A percentile compares a stretch with the other conserved stretches of the same genome.
Evolutionary conservation across 1,140 invertebrate genomes (phyloP).

Genomic region (Limonius californicus): DNA sequence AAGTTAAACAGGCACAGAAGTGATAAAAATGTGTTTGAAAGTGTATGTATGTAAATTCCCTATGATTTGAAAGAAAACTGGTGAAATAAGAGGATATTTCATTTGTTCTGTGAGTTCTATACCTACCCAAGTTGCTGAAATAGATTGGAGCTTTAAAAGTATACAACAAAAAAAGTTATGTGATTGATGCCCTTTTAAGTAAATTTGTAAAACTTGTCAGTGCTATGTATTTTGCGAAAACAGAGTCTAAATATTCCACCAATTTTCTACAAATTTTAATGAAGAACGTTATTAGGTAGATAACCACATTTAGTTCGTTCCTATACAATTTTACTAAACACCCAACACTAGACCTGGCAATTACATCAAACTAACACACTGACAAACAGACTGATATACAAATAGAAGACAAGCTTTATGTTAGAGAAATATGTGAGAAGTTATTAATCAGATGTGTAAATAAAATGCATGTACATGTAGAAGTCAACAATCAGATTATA

Average conservation of each 20-base stretch:
- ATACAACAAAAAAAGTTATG: no score
- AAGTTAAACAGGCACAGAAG: constrained; percentile 6
- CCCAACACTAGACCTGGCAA: constrained; percentile 7
- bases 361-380: constrained; percentile 5
- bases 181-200: no score
- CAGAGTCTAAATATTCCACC: background rate
- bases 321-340: constrained; percentile 4
- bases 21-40: background rate
- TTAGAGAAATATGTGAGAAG: background rate
- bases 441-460: background rate
- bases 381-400: constrained; percentile 3
- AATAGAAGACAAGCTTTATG: constrained; percentile 3
- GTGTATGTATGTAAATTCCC: background rate
- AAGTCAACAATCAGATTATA: background rate
- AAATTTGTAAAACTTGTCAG: no score
- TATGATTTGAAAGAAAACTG: background rate
- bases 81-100: background rate
- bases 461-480: constrained; percentile 3
- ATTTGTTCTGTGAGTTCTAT: no score
- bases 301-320: background rate
- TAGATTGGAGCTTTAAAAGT: no score
- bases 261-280: background rate
- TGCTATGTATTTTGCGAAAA: no score
- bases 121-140: no score
- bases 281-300: background rate